Evolutionary conservation across 1,140 invertebrate genomes (phyloP), one percentile per base, ranked within the genome.

Genomic region (Lutraria rhynchaena): DNA sequence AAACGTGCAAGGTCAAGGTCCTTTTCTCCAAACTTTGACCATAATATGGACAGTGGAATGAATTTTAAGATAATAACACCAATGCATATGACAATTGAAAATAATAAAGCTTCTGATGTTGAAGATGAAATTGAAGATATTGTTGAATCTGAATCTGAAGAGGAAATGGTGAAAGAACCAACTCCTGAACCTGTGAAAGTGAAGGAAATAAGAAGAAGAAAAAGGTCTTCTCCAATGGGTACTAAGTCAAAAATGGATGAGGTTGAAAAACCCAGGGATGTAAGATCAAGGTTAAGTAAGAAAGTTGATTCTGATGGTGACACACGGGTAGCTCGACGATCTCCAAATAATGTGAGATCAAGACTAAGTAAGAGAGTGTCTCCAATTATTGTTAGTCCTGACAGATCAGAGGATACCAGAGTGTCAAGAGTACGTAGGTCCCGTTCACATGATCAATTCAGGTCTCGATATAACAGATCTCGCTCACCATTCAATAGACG

Each of bases 51-150:
- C 27, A 22, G 19, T 3, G 57, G 49, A 51, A 49, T 60, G 22
- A 53, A 73, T 41, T 51, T 55, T 19, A 81, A 71, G 44, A 46
- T 67, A 5, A 60, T 80, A 3, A 24, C 49, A 31, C 76, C 76
- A 17, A 80, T 80, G 60, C 76, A 80, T 31, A 80, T 81, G 78
- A 81, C 69, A 9, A 71, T 74, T 63, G 69, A 81, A 44, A 81
- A 73, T 27, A 74, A 83, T 19, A 24, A 31, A 17, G 19, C 3
- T 37, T 67, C 63, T 1, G 9, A 51, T 4, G 37, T 13, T 4
- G 37, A 41, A 15, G 15, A 41, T 41, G 37, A 41, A 5, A 44
- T 44, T 19, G 65, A 71, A 24, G 37, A 41, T 7, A 15, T 7
- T 7, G 15, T 5, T 41, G 37, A 41, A 15, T 41, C 37, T 7